phyloP scores from a whole-genome alignment of 1,140 invertebrate genomes.

The Protaetia brevitarsis region DNA sequence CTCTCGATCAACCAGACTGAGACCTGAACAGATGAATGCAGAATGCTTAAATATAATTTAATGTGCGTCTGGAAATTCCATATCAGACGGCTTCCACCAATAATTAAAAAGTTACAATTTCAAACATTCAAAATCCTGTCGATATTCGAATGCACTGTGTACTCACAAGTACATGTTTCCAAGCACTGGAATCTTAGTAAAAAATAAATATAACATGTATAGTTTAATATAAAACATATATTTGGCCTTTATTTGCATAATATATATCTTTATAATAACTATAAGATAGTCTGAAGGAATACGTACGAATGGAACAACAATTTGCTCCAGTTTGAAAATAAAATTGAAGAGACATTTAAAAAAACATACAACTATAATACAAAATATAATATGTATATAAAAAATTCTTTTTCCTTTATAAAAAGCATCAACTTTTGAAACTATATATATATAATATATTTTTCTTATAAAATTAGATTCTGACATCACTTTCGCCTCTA shows the following conservation, averaged over 20 bases:
- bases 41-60: too few species aligned
- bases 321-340: background rate
- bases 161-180: too few species aligned
- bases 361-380: constrained; percentile 9
- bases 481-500: constrained; percentile 3
- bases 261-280: constrained; percentile 1
- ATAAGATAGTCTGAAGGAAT: constrained; percentile 5
- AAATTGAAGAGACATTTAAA: background rate
- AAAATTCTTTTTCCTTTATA: background rate
- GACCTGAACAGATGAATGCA: too few species aligned
- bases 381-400: constrained; percentile 7
- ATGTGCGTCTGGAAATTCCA: too few species aligned
- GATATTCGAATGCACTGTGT: too few species aligned
- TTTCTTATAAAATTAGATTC: constrained; percentile 4
- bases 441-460: background rate
- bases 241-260: background rate
- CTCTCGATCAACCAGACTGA: too few species aligned
- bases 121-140: too few species aligned
- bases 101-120: too few species aligned
- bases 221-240: constrained; percentile 15
- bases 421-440: constrained; percentile 1
- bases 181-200: background rate
- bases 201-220: too few species aligned
- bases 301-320: background rate
- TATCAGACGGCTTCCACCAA: too few species aligned